phyloP scores from a whole-genome alignment of 1,140 invertebrate genomes.

The Drosophila subpulchrella region DNA sequence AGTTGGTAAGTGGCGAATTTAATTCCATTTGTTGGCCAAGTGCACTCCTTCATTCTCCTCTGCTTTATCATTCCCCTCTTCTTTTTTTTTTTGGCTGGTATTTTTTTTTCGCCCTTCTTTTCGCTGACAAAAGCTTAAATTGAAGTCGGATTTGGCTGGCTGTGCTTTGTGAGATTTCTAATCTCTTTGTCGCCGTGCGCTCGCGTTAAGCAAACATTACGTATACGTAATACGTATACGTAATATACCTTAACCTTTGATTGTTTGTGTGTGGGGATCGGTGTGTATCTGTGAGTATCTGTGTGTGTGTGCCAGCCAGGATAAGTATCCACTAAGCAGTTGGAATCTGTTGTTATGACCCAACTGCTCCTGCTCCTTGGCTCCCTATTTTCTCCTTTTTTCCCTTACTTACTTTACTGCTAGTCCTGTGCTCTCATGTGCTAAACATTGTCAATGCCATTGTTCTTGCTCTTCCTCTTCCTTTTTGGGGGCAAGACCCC shows the following conservation, averaged over 20 bases:
- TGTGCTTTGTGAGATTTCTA: constrained; percentile 49
- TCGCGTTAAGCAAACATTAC: constrained; percentile 74
- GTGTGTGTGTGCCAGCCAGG: constrained; percentile 17
- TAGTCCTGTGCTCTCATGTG: constrained; percentile 20
- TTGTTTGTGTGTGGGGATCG: constrained; percentile 39
- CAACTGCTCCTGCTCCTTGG: constrained; percentile 19
- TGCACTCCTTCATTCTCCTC: constrained; percentile 2
- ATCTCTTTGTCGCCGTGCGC: constrained; percentile 58
- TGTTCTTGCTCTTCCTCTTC: constrained; percentile 25
- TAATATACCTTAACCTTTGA: constrained; percentile 53
- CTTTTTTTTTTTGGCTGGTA: background rate
- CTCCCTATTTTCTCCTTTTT: constrained; percentile 8
- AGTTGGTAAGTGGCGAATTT: constrained; percentile 34
- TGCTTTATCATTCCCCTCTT: background rate
- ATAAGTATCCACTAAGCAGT: constrained; percentile 81
- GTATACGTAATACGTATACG: constrained; percentile 68
- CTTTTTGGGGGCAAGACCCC: background rate
- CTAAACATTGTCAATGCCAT: constrained; percentile 54
- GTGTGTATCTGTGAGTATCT: background rate
- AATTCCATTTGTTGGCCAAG: constrained; percentile 41
- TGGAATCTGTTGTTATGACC: constrained; percentile 74
- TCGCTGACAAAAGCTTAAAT: constrained; percentile 49
- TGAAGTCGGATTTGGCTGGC: constrained; percentile 44
- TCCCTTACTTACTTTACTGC: constrained; percentile 1
- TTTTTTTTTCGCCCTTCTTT: constrained; percentile 1